A percentile compares a stretch with the other conserved stretches of the same genome.
Evolutionary conservation across 2,797 vertebrate species (phyloP).

Genomic region (Coilia nasus): DNA sequence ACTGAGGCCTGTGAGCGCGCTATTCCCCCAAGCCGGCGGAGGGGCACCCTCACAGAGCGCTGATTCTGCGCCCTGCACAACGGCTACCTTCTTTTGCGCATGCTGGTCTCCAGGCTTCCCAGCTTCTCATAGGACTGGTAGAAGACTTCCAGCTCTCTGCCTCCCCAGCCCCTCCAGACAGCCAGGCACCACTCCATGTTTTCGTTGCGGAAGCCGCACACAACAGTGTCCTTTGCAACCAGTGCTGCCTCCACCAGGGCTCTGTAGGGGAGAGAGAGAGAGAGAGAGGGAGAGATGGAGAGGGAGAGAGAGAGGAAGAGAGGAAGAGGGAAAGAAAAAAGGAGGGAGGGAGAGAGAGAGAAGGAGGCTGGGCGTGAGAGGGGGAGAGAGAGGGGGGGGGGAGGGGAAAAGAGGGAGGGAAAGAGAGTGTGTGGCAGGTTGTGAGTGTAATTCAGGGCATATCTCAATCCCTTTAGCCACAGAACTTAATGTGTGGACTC

Average conservation of each 20-base stretch:
- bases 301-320: neutral
- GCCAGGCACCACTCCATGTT: constrained; percentile 86
- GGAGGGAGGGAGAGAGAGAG: neutral
- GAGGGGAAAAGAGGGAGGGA: constrained; percentile 14
- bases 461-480: constrained; percentile 36
- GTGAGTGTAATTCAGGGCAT: constrained; percentile 30
- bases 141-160: constrained; percentile 87
- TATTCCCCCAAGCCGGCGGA: neutral
- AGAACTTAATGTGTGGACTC: constrained; percentile 55
- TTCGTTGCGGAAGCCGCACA: constrained; percentile 86
- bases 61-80: constrained; percentile 42
- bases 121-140: constrained; percentile 91
- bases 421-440: constrained; percentile 4
- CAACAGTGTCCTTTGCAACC: constrained; percentile 86
- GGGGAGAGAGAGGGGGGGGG: neutral
- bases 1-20: constrained; percentile 45
- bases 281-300: neutral
- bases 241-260: constrained; percentile 81
- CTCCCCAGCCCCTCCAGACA: constrained; percentile 93
- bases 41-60: neutral
- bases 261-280: constrained; percentile 65
- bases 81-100: constrained; percentile 87
- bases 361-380: neutral
- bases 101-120: constrained; percentile 82
- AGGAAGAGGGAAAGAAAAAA: neutral